These are phyloP conservation scores for Crambe crambe DNA, from an alignment of 37 sponge, comb jelly and placozoan species.

Conservation along the genomic window DNA sequence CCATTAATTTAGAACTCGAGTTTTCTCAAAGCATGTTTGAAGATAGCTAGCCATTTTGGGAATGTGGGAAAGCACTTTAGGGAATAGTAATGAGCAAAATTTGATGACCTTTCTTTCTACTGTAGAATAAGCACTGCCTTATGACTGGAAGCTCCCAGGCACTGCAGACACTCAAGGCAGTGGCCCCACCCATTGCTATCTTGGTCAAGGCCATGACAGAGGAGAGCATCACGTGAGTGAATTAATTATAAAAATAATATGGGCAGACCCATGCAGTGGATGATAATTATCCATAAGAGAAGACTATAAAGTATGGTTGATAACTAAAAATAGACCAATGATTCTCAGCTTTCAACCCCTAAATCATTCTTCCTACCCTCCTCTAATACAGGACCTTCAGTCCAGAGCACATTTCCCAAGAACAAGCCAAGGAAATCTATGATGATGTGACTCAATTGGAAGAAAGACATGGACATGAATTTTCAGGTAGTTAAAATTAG, in stretches of 20 bases:
- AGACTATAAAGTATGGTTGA: not conserved
- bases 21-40: no score
- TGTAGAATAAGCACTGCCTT: slow-evolving; percentile 55
- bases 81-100: no score
- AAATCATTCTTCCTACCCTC: not conserved
- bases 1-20: no score
- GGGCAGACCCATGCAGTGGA: no score
- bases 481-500: slow-evolving; percentile 66
- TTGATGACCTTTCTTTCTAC: not conserved
- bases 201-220: slow-evolving; percentile 65
- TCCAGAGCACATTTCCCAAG: slow-evolving; percentile 34
- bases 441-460: slow-evolving; percentile 33
- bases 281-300: not conserved
- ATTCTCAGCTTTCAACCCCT: no score
- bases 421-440: slow-evolving; percentile 38
- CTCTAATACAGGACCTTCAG: slow-evolving; percentile 49
- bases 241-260: no score
- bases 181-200: slow-evolving; percentile 65
- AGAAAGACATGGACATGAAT: slow-evolving; percentile 46
- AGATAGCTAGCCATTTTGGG: no score
- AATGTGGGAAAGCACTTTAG: no score
- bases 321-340: no score
- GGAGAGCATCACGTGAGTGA: slow-evolving; percentile 76
- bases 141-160: slow-evolving; percentile 35
- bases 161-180: slow-evolving; percentile 34